phyloP scores from a whole-genome alignment of 2,797 vertebrate species.

The Menidia menidia region DNA sequence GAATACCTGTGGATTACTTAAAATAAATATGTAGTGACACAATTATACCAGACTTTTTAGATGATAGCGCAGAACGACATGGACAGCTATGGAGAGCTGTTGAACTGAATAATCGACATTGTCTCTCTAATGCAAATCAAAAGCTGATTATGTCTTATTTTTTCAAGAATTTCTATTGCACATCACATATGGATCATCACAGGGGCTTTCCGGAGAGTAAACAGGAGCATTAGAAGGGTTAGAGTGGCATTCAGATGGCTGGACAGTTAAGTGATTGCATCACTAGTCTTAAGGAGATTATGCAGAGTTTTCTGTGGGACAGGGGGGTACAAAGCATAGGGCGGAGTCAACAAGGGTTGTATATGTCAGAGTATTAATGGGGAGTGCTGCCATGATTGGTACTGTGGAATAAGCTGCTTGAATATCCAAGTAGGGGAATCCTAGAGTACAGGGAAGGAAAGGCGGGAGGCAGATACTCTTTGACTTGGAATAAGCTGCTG shows the following conservation, averaged over 20 bases:
- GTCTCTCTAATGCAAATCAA: conserved; percentile 13
- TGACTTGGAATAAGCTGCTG: conserved; percentile 41
- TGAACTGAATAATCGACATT: conserved; percentile 5
- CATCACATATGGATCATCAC: conserved; percentile 41
- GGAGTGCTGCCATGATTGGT: conserved; percentile 72
- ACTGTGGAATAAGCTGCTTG: conserved; percentile 58
- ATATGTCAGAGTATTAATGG: conserved; percentile 57
- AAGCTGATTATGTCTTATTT: conserved; percentile 36
- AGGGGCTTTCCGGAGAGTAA: conserved; percentile 59
- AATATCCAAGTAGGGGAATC: conserved; percentile 75
- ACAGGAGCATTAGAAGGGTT: conserved; percentile 72
- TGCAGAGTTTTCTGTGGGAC: conserved; percentile 75
- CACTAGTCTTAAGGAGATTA: conserved; percentile 90
- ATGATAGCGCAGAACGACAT: neutral
- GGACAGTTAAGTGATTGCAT: conserved; percentile 66
- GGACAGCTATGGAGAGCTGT: neutral
- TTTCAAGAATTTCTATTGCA: conserved; percentile 30
- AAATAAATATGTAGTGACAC: neutral
- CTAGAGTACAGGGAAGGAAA: conserved; percentile 35
- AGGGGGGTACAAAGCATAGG: conserved; percentile 64
- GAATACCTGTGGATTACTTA: neutral
- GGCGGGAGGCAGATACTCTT: conserved; percentile 35
- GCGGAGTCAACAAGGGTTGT: conserved; percentile 49
- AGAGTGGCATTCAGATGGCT: conserved; percentile 65
- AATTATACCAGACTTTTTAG: neutral